Conservation (phyloP, 2,797 vertebrate genomes). For the Sarcoramphus papa region DNA sequence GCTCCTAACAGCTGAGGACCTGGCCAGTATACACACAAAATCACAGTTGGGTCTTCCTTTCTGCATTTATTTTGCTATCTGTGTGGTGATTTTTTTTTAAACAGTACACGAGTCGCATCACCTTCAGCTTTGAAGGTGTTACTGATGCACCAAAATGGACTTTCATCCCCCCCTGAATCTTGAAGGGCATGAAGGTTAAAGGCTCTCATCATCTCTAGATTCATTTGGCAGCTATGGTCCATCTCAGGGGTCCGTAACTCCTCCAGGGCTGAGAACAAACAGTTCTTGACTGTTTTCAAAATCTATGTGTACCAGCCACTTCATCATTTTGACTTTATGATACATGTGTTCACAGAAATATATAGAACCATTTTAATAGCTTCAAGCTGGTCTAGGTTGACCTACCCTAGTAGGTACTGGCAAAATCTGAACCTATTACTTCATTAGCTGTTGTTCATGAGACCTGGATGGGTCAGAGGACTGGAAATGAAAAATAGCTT, state of each 20-base stretch:
- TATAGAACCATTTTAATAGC: conserved; percentile 29
- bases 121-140: conserved; percentile 33
- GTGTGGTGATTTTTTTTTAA: neutral
- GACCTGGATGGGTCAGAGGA: neutral
- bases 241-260: neutral
- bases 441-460: neutral
- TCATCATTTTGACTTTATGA: conserved; percentile 13
- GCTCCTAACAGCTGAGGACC: neutral
- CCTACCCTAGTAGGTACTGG: conserved; percentile 12
- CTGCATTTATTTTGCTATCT: conserved; percentile 46
- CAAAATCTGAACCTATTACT: conserved; percentile 1
- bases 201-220: neutral
- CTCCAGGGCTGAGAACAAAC: conserved; percentile 29
- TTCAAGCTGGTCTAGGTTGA: conserved; percentile 33
- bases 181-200: conserved; percentile 13
- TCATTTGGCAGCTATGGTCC: conserved; percentile 3
- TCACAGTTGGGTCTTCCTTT: neutral
- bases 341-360: neutral
- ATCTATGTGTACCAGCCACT: conserved; percentile 18
- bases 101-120: neutral
- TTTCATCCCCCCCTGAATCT: neutral
- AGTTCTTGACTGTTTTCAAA: conserved; percentile 62
- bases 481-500: neutral
- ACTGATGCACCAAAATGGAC: neutral
- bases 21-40: neutral